Base-by-base conservation (phyloP, 2,113 vertebrate species). In the Lanius ludovicianus region DNA sequence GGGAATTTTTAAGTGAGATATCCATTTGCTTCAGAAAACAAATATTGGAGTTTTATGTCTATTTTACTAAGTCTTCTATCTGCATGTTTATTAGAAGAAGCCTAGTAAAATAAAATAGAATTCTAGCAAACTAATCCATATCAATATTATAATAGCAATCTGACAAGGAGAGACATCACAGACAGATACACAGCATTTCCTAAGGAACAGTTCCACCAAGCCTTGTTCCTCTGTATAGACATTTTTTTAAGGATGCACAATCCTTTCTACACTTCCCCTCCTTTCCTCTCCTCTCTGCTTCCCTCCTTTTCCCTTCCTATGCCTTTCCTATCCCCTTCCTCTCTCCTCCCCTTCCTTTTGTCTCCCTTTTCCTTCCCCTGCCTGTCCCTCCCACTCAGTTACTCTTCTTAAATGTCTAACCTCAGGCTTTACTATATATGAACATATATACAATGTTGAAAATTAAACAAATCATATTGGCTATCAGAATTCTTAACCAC, bases 341-440 rank as follows among this genome's bases (percentile, higher is more conserved):
- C 7, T 24, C 35, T 21, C 4, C 15, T 37, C 7, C 35, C 17
- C 15, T 6, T 31, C 16, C 39, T 8, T 37, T 27, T 39, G 13
- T 11, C 6, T 41, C 11, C 3, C 7, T 3, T 23, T 41, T 18
- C 31, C 27, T 60, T 53, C 10, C 7, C 15, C 1, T 2, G 11
- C 3, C 11, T 27, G n/a, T 37, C 6, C 7, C 13, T 73, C 46
- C 10, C 2, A 0, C 4, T 57, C 21, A 3, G 10, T 53, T 39
- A 35, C 9, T 62, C 13, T 85, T 33, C 39, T 82, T 57, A 47
- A 35, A 80, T 37, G 5, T 39, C 23, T 55, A 59, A 9, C 21
- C 14, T 70, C 15, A 76, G 68, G 2, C 7, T n/a, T 55, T 62
- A 14, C 9, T 67, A 21, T 41, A 41, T 20, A 44, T 46, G 15